These are phyloP conservation scores for Aporophyla nigra DNA, from an alignment of 2,888 invertebrate species.

Conservation along the genomic window DNA sequence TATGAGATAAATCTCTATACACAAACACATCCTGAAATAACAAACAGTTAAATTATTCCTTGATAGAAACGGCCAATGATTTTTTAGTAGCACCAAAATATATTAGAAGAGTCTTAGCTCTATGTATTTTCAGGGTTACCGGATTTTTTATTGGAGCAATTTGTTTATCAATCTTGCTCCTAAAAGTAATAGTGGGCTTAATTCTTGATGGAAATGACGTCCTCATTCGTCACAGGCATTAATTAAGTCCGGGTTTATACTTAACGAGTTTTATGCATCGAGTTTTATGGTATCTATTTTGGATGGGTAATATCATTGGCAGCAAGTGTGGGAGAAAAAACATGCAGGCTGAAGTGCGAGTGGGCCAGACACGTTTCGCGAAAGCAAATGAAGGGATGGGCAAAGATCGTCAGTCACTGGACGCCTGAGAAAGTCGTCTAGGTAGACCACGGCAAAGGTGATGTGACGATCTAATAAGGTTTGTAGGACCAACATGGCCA, in stretches of 20 bases:
- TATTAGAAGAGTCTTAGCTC: slow-evolving; percentile 11
- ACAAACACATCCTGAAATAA: slow-evolving; percentile 62
- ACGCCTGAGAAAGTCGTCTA: too few species aligned
- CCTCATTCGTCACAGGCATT: not conserved
- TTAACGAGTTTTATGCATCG: too few species aligned
- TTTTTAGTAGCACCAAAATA: slow-evolving; percentile 47
- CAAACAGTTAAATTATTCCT: slow-evolving; percentile 57
- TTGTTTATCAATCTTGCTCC: not conserved
- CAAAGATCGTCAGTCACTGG: too few species aligned
- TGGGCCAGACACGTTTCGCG: too few species aligned
- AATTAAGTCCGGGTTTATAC: not conserved
- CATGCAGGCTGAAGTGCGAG: too few species aligned
- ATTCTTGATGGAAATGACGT: not conserved
- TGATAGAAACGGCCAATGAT: slow-evolving; percentile 29
- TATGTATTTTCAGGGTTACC: slow-evolving; percentile 14
- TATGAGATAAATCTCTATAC: slow-evolving; percentile 59
- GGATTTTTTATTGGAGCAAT: slow-evolving; percentile 1
- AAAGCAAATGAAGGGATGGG: too few species aligned
- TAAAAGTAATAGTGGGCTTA: slow-evolving; percentile 4
- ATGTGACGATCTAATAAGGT: too few species aligned
- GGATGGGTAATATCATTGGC: not conserved
- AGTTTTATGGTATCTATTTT: too few species aligned
- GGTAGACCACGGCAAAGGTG: too few species aligned
- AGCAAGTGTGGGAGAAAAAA: too few species aligned
- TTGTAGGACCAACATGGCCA: too few species aligned